Evolutionary conservation across 2,113 vertebrate genomes (phyloP), one percentile per base, ranked within the genome.

Genomic region (Otus sunia): DNA sequence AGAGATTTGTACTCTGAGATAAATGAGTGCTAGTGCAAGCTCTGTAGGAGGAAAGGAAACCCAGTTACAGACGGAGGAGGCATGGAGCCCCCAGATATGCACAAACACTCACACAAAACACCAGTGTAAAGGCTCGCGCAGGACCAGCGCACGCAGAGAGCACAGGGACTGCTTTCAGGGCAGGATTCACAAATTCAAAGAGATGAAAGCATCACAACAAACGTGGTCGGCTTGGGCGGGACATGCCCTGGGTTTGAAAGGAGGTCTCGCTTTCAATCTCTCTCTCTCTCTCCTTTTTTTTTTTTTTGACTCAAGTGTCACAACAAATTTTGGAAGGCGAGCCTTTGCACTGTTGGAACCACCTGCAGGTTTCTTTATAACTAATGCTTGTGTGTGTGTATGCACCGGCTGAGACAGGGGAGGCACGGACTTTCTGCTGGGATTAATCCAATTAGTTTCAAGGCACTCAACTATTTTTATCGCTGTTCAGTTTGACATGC

Each of bases 1-100:
- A 99, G 98, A 99, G 99, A 99, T 99, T 99, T 99, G 99, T 99
- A 99, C 98, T 99, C 99, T 99, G 99, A 99, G 99, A 99, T 99
- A 99, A 99, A 99, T 99, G 99, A 99, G 99, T 99, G 99, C 99
- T 99, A 99, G 99, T 99, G 99, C 99, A 99, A 99, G 99, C 99
- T 99, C 99, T 99, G 99, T 99, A 98, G 99, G 98, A 99, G 99
- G 97, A 99, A 99, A 99, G 99, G 99, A 99, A 99, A 99, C 97
- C 98, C 98, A 98, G 99, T 99, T 99, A 99, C 98, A 99, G 99
- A 99, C 92, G 98, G 97, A 98, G 98, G 98, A 98, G 98, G 98
- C 98, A 97, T 90, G 96, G 97, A 98, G 98, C 97, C 96, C 97
- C 97, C 97, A 96, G 96, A 97, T 98, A 98, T 96, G 96, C 97